A percentile compares a stretch with the other conserved stretches of the same genome.
Conservation (phyloP, 2,888 invertebrate species). For the Apamea sordens region DNA sequence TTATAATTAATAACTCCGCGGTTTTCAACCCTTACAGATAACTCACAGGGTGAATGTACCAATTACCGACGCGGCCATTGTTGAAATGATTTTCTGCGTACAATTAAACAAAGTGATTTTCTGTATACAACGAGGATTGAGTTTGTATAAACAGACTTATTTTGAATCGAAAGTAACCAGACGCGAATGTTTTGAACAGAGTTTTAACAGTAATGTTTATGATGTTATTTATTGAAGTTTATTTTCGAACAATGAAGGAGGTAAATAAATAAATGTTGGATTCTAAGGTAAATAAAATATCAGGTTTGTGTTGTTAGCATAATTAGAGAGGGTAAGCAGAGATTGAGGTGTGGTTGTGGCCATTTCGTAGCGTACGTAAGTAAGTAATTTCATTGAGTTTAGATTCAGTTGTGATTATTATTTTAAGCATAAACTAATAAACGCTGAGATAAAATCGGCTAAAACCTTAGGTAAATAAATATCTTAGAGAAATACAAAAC, state of each 20-base stretch:
- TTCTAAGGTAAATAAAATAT: constrained; percentile 32
- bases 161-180: constrained; percentile 58
- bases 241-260: constrained; percentile 45
- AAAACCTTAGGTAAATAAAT: neutral
- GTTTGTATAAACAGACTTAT: constrained; percentile 48
- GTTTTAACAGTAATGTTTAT: constrained; percentile 37
- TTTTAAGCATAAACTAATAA: neutral
- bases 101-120: constrained; percentile 38
- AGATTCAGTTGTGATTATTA: neutral
- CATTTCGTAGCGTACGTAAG: neutral
- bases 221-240: constrained; percentile 53
- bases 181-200: constrained; percentile 36
- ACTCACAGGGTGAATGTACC: constrained; percentile 46
- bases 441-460: neutral
- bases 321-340: constrained; percentile 3
- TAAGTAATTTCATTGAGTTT: neutral
- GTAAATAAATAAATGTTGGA: constrained; percentile 41
- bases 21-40: constrained; percentile 39
- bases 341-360: neutral
- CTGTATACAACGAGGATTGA: constrained; percentile 28
- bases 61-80: constrained; percentile 23
- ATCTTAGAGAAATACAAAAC: neutral
- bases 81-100: constrained; percentile 31
- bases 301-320: constrained; percentile 27
- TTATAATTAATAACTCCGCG: constrained; percentile 54